phyloP scores from a whole-genome alignment of 2,113 vertebrate species.

The Upupa epops region DNA sequence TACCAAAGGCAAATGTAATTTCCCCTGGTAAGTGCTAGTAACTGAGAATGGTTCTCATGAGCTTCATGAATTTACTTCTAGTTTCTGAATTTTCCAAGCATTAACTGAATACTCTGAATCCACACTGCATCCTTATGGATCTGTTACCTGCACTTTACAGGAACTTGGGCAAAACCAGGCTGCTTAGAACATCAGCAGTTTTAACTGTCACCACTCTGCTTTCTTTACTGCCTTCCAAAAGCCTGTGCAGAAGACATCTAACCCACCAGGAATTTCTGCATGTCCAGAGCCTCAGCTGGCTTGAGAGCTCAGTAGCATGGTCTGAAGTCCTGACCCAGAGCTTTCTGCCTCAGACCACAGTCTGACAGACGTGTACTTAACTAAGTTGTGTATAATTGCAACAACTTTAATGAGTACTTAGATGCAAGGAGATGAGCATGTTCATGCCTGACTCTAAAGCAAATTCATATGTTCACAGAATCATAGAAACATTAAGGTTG shows the following conservation, averaged over 20 bases:
- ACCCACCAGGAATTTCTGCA: not conserved
- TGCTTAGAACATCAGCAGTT: not conserved
- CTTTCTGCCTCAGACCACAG: not conserved
- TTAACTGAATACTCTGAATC: not conserved
- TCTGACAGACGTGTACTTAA: not conserved
- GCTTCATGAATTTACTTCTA: not conserved
- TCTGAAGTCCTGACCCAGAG: not conserved
- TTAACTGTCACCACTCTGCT: not conserved
- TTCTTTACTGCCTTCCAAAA: not conserved
- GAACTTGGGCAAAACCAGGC: accelerated
- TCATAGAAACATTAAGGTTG: too few relatives aligned
- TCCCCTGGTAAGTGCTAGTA: not conserved
- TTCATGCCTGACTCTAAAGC: not conserved
- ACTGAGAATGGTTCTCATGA: not conserved
- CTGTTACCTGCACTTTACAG: not conserved
- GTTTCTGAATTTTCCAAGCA: not conserved
- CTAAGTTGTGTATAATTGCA: not conserved
- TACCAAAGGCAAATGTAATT: slow-evolving; percentile 35
- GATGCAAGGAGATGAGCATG: not conserved
- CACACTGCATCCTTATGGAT: not conserved
- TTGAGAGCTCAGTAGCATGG: not conserved
- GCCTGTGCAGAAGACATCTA: not conserved
- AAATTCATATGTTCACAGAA: not conserved
- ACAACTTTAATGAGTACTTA: not conserved
- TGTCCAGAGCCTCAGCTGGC: not conserved